phyloP scores from a whole-genome alignment of 2,797 vertebrate genomes.

The Melanitta fusca region DNA sequence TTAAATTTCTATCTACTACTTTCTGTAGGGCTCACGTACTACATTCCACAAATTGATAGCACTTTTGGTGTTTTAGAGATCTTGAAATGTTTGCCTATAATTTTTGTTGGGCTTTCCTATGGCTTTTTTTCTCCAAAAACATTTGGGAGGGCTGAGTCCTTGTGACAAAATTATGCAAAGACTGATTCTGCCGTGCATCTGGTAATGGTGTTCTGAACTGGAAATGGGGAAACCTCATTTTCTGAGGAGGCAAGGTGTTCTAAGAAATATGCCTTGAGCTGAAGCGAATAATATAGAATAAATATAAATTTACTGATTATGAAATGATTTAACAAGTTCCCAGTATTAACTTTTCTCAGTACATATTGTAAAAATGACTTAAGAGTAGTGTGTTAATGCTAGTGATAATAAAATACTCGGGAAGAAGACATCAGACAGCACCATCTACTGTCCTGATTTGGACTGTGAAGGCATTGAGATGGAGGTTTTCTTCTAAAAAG shows the following conservation, averaged over 20 bases:
- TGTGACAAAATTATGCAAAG: not conserved
- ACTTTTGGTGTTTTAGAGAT: not conserved
- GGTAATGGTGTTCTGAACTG: not conserved
- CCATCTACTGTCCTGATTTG: slow-evolving; percentile 59
- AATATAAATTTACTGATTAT: not conserved
- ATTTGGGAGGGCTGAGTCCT: not conserved
- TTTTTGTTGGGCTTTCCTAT: not conserved
- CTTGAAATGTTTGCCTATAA: not conserved
- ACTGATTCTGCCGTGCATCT: not conserved
- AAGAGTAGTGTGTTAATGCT: not conserved
- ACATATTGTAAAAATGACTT: not conserved
- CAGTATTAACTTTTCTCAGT: not conserved
- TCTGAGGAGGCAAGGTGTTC: not conserved
- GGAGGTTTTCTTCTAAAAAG: not conserved
- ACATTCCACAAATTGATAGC: not conserved
- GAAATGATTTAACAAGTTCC: not conserved
- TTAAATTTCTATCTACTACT: not conserved
- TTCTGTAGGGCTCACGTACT: accelerated
- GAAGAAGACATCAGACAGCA: slow-evolving; percentile 32
- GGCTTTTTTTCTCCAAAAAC: not conserved
- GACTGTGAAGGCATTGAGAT: accelerated
- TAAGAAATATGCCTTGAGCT: not conserved
- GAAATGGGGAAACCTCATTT: not conserved
- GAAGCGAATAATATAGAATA: not conserved
- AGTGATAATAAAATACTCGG: accelerated